A percentile compares a stretch with the other conserved stretches of the same genome.
Conservation (phyloP, 1,140 invertebrate species). For the Lucilia cuprina region DNA sequence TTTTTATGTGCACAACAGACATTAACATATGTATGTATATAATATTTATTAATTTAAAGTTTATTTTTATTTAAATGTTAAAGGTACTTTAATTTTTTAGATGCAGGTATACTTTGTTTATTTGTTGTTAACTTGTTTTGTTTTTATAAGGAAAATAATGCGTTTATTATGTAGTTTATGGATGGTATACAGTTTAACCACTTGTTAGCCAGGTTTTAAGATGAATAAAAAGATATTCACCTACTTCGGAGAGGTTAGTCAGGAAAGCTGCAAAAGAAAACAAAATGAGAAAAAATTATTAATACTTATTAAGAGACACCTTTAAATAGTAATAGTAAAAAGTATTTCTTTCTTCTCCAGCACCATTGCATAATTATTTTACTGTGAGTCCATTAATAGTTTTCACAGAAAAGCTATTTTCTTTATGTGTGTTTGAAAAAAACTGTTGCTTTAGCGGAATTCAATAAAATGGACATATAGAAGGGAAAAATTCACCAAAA, state of each 20-base stretch:
- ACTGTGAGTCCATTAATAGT: no score
- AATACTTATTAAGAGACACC: no score
- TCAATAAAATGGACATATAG: no score
- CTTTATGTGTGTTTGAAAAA: no score
- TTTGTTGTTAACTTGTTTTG: neutral
- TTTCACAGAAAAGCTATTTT: no score
- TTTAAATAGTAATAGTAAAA: no score
- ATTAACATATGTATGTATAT: neutral
- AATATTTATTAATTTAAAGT: neutral
- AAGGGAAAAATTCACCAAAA: no score
- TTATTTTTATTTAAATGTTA: neutral
- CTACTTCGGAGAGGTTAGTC: slow-evolving; percentile 47
- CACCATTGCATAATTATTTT: no score
- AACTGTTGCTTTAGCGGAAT: no score
- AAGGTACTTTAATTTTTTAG: neutral
- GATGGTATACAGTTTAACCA: slow-evolving; percentile 38
- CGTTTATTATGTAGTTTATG: neutral
- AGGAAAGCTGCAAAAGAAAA: slow-evolving; percentile 52
- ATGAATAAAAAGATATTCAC: slow-evolving; percentile 49
- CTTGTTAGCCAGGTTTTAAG: slow-evolving; percentile 53
- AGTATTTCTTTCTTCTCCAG: no score
- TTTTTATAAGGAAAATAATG: neutral
- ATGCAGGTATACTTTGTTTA: neutral
- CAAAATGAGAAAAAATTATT: slow-evolving; percentile 47
- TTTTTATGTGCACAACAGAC: neutral